Evolutionary conservation across 2,888 invertebrate species (phyloP), one percentile per base, ranked within the genome.

Genomic region (Chironomus tentans): DNA sequence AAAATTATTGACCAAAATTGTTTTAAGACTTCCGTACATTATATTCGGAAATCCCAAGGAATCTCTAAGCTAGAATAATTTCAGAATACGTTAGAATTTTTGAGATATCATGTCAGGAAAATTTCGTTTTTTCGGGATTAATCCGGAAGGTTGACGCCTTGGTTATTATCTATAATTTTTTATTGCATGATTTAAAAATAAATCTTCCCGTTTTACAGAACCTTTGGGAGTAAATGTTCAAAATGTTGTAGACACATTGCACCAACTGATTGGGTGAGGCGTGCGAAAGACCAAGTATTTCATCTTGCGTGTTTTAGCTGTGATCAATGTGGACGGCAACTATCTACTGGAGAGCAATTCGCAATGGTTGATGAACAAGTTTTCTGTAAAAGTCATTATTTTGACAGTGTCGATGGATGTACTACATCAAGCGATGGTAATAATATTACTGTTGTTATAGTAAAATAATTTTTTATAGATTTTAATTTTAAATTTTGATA

Each of bases 291-390:
- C 81, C 91, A 94, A 83, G 95, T 98, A 47, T 99, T 97, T 86
- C 98, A 99, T 85, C 87, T 99, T 83, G 98, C 98, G 69, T 99
- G 99, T 86, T 99, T 99, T 86, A 97, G 97, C 22, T 98, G 98
- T 85, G 97, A 98, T 84, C 94, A 95, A 77, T 96, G 96, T 84
- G 94, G 95, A 80, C 88, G 95, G 47, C 96, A 96, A 85, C 87
- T 96, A 77, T 94, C 93, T 79, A 96, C 95, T 0, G 97, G 97
- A 4, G 97, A 98, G 84, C 97, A 98, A 86, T 99, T 98, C 85
- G 97, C 98, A 13, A 88, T 98, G 77, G 93, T 97, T 83, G 97
- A 98, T 80, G 94, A 94, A 83, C 87, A 95, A 79, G 92, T 99
- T 77, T 89, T 99, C 78, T 99, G 98, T 87, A 98, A 98, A 86